Evolutionary conservation across 2,888 invertebrate species (phyloP).

Genomic region (Drosophila mimetica): DNA sequence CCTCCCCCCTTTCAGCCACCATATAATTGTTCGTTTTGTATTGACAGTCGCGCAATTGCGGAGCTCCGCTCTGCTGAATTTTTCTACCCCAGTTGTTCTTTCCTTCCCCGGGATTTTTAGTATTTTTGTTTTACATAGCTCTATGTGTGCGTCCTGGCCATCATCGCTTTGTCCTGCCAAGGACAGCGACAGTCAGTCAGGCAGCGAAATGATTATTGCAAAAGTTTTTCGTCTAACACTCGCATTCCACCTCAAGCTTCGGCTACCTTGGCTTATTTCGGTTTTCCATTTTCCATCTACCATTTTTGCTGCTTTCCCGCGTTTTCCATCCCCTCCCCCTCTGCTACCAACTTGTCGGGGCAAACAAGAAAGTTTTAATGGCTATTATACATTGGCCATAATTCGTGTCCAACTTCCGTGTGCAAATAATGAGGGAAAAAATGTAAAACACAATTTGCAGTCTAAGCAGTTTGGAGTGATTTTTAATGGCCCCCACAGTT

Average conservation of each 20-base stretch:
- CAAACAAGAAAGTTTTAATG: slow-evolving; percentile 67
- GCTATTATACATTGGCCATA: slow-evolving; percentile 76
- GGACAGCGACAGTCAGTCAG: slow-evolving; percentile 52
- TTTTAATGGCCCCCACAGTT: slow-evolving; percentile 70
- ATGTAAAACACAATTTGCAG: slow-evolving; percentile 65
- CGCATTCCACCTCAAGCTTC: slow-evolving; percentile 37
- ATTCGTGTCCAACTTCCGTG: slow-evolving; percentile 57
- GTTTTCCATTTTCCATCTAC: slow-evolving; percentile 11
- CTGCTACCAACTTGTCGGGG: slow-evolving; percentile 32
- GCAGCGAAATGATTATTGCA: slow-evolving; percentile 70
- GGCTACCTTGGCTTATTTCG: slow-evolving; percentile 46
- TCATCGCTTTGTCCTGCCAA: slow-evolving; percentile 52
- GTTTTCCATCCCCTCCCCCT: slow-evolving; percentile 1
- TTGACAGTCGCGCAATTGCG: slow-evolving; percentile 73
- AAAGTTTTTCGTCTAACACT: slow-evolving; percentile 71
- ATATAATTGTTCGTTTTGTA: slow-evolving; percentile 67
- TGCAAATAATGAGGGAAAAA: slow-evolving; percentile 61
- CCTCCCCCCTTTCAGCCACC: background rate
- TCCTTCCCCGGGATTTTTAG: slow-evolving; percentile 8
- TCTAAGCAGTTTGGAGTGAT: slow-evolving; percentile 67
- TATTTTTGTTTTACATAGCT: slow-evolving; percentile 4
- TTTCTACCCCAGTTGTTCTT: slow-evolving; percentile 57
- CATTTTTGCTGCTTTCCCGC: slow-evolving; percentile 4
- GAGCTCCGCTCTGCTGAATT: slow-evolving; percentile 68
- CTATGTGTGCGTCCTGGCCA: slow-evolving; percentile 16